Evolutionary conservation across 2,888 invertebrate genomes (phyloP).

Genomic region (Diaperis boleti): DNA sequence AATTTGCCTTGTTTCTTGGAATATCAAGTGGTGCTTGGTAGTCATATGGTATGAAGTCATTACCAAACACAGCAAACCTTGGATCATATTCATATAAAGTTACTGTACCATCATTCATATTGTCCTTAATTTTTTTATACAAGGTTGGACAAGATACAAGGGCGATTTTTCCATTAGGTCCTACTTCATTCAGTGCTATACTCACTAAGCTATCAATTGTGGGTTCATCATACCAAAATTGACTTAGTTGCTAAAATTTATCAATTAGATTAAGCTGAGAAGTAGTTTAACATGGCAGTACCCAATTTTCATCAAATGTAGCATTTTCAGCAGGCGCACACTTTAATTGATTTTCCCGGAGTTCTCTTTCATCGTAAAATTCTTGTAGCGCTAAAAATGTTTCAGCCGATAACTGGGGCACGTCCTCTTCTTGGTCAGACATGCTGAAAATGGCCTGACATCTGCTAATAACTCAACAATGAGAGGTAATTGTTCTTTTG

Average conservation of each 20-base stretch:
- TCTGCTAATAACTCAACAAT: too few species aligned
- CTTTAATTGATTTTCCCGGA: conserved; percentile 69
- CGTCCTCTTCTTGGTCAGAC: conserved; percentile 78
- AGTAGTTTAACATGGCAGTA: conserved; percentile 61
- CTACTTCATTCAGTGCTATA: conserved; percentile 72
- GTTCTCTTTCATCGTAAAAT: conserved; percentile 80
- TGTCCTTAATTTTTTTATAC: conserved; percentile 75
- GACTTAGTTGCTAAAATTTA: conserved; percentile 88
- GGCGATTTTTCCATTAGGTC: conserved; percentile 76
- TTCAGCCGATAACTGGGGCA: conserved; percentile 75
- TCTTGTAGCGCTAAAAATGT: conserved; percentile 82
- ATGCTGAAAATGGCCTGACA: too few species aligned
- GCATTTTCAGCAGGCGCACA: conserved; percentile 64
- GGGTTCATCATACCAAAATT: conserved; percentile 94
- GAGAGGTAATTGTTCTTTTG: too few species aligned
- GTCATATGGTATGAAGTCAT: conserved; percentile 88
- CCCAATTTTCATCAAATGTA: conserved; percentile 86
- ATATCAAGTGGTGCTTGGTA: conserved; percentile 83
- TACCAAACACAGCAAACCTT: conserved; percentile 82
- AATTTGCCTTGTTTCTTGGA: conserved; percentile 70
- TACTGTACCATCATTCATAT: conserved; percentile 57
- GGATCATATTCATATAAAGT: conserved; percentile 81
- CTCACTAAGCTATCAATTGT: conserved; percentile 81
- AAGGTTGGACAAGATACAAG: conserved; percentile 91
- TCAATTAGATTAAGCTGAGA: too few species aligned